Percentiles rank a stretch among this genome's conserved stretches.
These are phyloP conservation scores for Crocallis elinguaria DNA, from an alignment of 2,888 invertebrate genomes.

Conservation along the genomic window DNA sequence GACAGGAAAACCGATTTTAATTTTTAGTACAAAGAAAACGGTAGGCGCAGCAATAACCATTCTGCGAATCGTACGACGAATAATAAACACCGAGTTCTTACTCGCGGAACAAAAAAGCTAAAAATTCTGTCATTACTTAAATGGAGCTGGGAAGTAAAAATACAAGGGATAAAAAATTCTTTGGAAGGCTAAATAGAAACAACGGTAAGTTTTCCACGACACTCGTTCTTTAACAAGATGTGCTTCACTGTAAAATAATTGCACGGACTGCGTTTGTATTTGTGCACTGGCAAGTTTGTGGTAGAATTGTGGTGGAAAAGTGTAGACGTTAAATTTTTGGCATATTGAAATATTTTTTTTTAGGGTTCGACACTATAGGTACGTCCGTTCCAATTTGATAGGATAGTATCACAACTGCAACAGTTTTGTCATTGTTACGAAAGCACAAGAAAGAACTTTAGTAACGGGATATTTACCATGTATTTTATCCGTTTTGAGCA, in stretches of 20 bases:
- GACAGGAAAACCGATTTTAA: background rate
- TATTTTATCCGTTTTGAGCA: no score
- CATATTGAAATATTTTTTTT: no score
- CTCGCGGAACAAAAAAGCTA: slow-evolving; percentile 43
- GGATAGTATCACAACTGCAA: no score
- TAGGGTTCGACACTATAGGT: no score
- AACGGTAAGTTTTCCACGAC: slow-evolving; percentile 39
- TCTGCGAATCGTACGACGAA: slow-evolving; percentile 16
- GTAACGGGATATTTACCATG: no score
- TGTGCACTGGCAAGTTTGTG: background rate
- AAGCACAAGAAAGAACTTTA: no score
- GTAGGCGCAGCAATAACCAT: slow-evolving; percentile 26
- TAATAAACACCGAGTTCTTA: slow-evolving; percentile 29
- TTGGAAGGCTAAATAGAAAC: slow-evolving; percentile 36
- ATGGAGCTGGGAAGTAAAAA: slow-evolving; percentile 40
- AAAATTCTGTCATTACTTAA: slow-evolving; percentile 47
- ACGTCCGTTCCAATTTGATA: no score
- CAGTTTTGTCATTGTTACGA: no score
- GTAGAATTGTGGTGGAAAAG: background rate
- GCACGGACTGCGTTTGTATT: slow-evolving; percentile 19
- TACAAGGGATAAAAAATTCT: slow-evolving; percentile 29
- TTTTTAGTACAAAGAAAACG: slow-evolving; percentile 10
- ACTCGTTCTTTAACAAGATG: slow-evolving; percentile 45
- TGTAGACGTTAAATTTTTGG: background rate
- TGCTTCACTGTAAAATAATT: slow-evolving; percentile 33